Evolutionary conservation across 1,140 invertebrate genomes (phyloP).

Genomic region (Pomacea maculata): DNA sequence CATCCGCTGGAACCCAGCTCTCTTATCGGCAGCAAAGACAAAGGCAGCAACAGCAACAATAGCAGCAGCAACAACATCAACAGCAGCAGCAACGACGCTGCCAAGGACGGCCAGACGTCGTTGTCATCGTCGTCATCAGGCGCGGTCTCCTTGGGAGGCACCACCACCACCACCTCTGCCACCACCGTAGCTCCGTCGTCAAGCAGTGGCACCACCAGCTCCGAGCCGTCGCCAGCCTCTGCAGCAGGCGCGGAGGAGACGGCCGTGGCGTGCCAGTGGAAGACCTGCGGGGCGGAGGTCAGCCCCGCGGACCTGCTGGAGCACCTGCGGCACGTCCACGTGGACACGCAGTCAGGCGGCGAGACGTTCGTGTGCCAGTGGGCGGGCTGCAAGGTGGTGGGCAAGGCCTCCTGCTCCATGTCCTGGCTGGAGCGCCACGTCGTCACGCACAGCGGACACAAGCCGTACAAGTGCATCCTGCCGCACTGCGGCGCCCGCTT

Average conservation of each 20-base stretch:
- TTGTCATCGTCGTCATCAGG: neutral
- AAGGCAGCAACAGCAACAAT: slow-evolving; percentile 4
- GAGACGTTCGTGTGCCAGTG: slow-evolving; percentile 90
- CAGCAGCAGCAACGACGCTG: slow-evolving; percentile 14
- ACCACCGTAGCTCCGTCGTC: no score
- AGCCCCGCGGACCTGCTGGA: slow-evolving; percentile 84
- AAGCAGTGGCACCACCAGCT: neutral
- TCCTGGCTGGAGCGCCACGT: slow-evolving; percentile 94
- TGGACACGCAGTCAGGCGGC: slow-evolving; percentile 80
- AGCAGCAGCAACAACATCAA: slow-evolving; percentile 8
- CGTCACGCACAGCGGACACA: slow-evolving; percentile 85
- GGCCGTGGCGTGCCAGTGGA: slow-evolving; percentile 77
- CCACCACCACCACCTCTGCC: neutral
- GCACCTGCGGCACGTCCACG: slow-evolving; percentile 88
- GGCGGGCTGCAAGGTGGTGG: slow-evolving; percentile 94
- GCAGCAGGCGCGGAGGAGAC: slow-evolving; percentile 12
- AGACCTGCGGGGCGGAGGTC: slow-evolving; percentile 79
- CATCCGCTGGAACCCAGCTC: neutral
- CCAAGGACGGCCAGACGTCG: neutral
- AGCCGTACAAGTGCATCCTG: slow-evolving; percentile 94
- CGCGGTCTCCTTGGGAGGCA: neutral
- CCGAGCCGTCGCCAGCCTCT: neutral
- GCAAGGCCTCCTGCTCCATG: slow-evolving; percentile 86
- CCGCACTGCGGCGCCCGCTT: slow-evolving; percentile 91
- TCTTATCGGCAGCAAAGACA: slow-evolving; percentile 19